phyloP scores from a whole-genome alignment of 2,113 vertebrate genomes.

The Aegotheles bennettii region DNA sequence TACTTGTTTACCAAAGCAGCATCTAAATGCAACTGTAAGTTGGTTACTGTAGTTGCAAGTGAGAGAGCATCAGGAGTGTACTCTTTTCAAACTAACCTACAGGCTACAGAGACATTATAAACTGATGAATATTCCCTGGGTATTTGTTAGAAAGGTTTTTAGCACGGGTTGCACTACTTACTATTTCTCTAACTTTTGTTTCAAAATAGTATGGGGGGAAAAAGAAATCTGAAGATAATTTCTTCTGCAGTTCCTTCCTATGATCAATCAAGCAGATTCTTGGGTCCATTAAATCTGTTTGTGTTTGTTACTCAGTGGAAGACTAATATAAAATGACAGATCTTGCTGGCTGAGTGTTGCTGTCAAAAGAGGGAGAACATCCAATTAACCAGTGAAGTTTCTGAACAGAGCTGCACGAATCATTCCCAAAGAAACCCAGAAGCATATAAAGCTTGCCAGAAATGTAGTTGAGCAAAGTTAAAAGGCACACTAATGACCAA shows the following conservation, averaged over 20 bases:
- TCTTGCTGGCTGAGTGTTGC: not conserved
- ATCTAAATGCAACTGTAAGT: not conserved
- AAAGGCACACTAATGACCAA: not conserved
- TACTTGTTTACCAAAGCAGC: constrained; percentile 32
- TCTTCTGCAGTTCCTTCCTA: not conserved
- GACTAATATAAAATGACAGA: not conserved
- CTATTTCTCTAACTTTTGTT: not conserved
- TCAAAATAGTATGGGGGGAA: not conserved
- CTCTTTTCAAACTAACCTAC: not conserved
- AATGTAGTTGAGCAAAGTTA: not conserved
- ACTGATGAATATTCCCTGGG: not conserved
- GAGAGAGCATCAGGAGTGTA: not conserved
- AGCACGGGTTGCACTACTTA: not conserved
- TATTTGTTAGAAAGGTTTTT: not conserved
- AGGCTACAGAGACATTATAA: not conserved
- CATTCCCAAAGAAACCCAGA: not conserved
- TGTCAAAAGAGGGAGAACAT: not conserved
- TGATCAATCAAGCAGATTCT: not conserved
- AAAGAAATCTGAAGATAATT: not conserved
- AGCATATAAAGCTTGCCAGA: not conserved
- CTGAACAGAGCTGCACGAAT: not conserved
- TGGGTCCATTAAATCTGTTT: not conserved
- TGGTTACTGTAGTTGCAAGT: constrained; percentile 17
- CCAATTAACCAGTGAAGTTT: not conserved
- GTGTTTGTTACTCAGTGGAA: not conserved